These are phyloP conservation scores for Drosophila barbarae DNA, from an alignment of 2,888 invertebrate genomes.

Conservation along the genomic window DNA sequence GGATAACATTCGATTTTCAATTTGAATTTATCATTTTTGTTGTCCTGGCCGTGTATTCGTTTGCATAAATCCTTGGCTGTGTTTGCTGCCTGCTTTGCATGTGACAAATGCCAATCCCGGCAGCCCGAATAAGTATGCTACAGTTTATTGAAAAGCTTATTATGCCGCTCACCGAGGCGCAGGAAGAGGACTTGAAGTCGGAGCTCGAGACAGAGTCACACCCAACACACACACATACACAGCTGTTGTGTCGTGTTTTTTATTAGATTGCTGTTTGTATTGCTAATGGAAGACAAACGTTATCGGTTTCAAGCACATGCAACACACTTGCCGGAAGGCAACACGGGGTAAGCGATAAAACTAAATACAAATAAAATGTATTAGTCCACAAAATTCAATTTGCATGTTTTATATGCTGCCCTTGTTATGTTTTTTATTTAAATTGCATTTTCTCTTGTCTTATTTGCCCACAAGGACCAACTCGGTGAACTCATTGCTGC, in stretches of 20 bases:
- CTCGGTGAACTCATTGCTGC: conserved; percentile 8
- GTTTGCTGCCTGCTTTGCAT: conserved; percentile 27
- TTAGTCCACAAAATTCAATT: conserved; percentile 42
- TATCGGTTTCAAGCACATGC: conserved; percentile 46
- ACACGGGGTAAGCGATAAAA: conserved; percentile 12
- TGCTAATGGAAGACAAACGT: conserved; percentile 60
- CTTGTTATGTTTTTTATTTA: conserved; percentile 1
- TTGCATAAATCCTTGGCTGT: conserved; percentile 40
- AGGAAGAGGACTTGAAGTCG: conserved; percentile 4
- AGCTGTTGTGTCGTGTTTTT: conserved; percentile 15
- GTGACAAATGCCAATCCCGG: conserved; percentile 40
- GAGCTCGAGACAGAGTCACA: not conserved
- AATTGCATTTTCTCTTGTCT: conserved; percentile 16
- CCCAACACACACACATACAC: not conserved
- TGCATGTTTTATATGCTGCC: conserved; percentile 16
- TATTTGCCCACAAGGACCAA: conserved; percentile 8
- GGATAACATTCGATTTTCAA: conserved; percentile 48
- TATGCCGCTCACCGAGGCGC: conserved; percentile 22
- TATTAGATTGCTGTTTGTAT: conserved; percentile 43
- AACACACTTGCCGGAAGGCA: conserved; percentile 19
- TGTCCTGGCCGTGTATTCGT: conserved; percentile 24
- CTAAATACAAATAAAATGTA: conserved; percentile 31
- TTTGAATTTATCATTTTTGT: conserved; percentile 39
- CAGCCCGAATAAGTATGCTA: conserved; percentile 28
- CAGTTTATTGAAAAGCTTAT: conserved; percentile 54